Percentiles rank a stretch among this genome's conserved stretches.
These are phyloP conservation scores for Drosophila prostipennis DNA, from an alignment of 2,888 invertebrate genomes.

Conservation along the genomic window DNA sequence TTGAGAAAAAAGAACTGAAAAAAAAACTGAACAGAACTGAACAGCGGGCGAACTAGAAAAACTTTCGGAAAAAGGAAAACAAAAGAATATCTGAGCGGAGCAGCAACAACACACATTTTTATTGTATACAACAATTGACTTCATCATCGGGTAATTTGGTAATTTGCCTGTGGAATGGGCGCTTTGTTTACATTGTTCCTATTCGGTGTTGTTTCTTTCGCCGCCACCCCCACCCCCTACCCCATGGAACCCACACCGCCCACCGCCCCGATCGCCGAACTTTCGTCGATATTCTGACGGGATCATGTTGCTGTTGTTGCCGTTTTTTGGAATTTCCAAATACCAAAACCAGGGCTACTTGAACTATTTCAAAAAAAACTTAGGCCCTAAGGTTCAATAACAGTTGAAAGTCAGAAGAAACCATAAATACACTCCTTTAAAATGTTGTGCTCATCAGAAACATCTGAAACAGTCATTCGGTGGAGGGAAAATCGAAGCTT, in stretches of 20 bases:
- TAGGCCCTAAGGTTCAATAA: too few relatives aligned
- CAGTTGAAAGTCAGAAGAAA: too few relatives aligned
- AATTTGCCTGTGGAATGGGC: constrained; percentile 66
- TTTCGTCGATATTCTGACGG: constrained; percentile 27
- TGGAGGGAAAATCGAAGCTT: neutral
- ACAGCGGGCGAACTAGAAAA: constrained; percentile 41
- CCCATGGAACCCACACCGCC: neutral
- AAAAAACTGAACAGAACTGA: constrained; percentile 13
- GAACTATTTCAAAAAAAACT: too few relatives aligned
- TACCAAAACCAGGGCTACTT: constrained; percentile 49
- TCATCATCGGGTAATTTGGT: constrained; percentile 77
- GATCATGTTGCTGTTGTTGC: constrained; percentile 43
- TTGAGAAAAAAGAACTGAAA: constrained; percentile 33
- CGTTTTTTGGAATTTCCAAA: constrained; percentile 52
- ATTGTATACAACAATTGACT: constrained; percentile 79
- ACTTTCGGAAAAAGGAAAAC: constrained; percentile 48
- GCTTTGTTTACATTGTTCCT: constrained; percentile 81
- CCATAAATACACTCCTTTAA: too few relatives aligned
- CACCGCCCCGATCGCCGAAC: neutral
- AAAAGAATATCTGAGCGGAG: constrained; percentile 36
- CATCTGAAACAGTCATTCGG: neutral
- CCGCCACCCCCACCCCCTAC: neutral
- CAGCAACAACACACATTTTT: constrained; percentile 49
- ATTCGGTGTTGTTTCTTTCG: constrained; percentile 41
- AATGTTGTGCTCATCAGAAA: too few relatives aligned